phyloP scores from a whole-genome alignment of 1,140 invertebrate species.

The Camponotus pennsylvanicus region DNA sequence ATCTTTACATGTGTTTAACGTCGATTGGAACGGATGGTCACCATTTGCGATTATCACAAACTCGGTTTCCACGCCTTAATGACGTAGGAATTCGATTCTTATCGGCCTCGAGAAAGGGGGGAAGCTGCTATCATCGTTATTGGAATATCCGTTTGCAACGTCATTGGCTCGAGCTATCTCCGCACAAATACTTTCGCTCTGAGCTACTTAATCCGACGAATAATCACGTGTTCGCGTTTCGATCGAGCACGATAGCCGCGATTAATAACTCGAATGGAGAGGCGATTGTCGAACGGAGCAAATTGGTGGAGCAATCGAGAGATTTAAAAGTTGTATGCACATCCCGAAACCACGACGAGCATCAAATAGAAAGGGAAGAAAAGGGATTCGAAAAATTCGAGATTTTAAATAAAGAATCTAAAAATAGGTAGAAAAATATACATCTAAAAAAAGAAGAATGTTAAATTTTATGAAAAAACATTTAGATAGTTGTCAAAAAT shows the following conservation, averaged over 20 bases:
- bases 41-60: conserved; percentile 50
- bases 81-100: conserved; percentile 53
- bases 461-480: no score
- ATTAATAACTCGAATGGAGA: conserved; percentile 59
- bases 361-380: not conserved
- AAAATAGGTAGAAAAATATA: no score
- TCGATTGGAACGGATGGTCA: not conserved
- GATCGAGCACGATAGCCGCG: conserved; percentile 17
- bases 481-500: no score
- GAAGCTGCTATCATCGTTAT: conserved; percentile 55
- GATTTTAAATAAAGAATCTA: not conserved
- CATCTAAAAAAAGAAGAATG: no score
- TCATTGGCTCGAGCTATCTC: conserved; percentile 32
- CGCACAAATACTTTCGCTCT: conserved; percentile 48
- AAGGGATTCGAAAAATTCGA: no score
- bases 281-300: not conserved
- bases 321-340: not conserved
- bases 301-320: conserved; percentile 23
- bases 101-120: conserved; percentile 62
- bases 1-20: not conserved
- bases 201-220: conserved; percentile 37
- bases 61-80: conserved; percentile 51
- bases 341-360: not conserved
- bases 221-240: conserved; percentile 45
- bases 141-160: conserved; percentile 55